phyloP scores from a whole-genome alignment of 1,140 invertebrate species.

The Danaus melanippus region DNA sequence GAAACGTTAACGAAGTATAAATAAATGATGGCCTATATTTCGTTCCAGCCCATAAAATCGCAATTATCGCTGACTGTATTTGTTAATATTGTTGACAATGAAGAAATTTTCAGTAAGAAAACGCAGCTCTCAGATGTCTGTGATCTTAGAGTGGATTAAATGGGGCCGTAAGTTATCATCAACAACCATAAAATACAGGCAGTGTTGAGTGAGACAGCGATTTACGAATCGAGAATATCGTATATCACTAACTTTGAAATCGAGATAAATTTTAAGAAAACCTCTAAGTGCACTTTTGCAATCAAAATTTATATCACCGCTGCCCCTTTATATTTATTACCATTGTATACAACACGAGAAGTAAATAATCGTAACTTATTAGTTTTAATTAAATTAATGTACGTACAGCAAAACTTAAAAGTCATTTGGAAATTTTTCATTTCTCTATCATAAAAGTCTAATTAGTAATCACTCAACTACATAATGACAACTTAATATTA shows the following conservation, averaged over 20 bases:
- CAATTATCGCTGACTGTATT: slow-evolving; percentile 17
- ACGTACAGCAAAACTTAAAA: no score
- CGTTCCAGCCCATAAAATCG: slow-evolving; percentile 16
- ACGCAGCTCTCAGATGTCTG: slow-evolving; percentile 27
- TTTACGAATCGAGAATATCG: slow-evolving; percentile 32
- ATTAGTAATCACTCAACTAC: no score
- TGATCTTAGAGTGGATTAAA: slow-evolving; percentile 44
- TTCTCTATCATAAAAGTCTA: slow-evolving; percentile 1
- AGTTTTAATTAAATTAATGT: no score
- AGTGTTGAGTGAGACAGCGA: slow-evolving; percentile 38
- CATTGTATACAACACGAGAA: no score
- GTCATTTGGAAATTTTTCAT: no score
- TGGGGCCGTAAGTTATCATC: slow-evolving; percentile 44
- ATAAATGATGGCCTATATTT: slow-evolving; percentile 18
- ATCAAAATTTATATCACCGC: slow-evolving; percentile 10
- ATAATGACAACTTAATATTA: no score
- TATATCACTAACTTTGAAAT: slow-evolving; percentile 18
- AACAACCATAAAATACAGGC: slow-evolving; percentile 43
- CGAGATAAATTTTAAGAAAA: slow-evolving; percentile 24
- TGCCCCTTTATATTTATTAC: no score
- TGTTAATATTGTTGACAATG: slow-evolving; percentile 11
- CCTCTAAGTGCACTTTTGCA: slow-evolving; percentile 25
- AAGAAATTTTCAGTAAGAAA: slow-evolving; percentile 24
- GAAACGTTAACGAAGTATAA: slow-evolving; percentile 13
- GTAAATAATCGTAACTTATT: no score